Percentiles rank a stretch among this genome's conserved stretches.
These are phyloP conservation scores for Nannoperca obscura DNA, from an alignment of 2,797 vertebrate species.

Conservation along the genomic window DNA sequence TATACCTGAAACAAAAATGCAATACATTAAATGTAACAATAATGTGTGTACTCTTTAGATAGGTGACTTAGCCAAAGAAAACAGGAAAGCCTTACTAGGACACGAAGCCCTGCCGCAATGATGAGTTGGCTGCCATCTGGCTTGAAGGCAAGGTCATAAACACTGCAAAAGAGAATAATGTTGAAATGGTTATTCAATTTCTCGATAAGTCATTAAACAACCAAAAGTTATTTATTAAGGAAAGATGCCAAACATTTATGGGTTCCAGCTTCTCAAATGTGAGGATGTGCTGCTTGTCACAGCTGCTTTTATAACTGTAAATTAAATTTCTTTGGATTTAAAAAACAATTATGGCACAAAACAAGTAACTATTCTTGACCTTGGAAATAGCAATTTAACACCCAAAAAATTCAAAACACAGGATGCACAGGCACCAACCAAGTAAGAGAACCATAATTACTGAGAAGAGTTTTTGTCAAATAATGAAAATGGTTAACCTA, in stretches of 20 bases:
- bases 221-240: neutral
- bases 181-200: neutral
- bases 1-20: constrained; percentile 88
- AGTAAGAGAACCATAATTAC: neutral
- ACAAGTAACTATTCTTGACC: neutral
- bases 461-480: neutral
- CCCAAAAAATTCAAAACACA: neutral
- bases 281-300: neutral
- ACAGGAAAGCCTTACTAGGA: constrained; percentile 88
- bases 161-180: constrained; percentile 77
- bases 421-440: neutral
- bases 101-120: constrained; percentile 94
- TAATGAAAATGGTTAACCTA: neutral
- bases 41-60: constrained; percentile 10
- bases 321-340: neutral
- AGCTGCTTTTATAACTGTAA: neutral
- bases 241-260: neutral
- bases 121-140: constrained; percentile 97
- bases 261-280: neutral
- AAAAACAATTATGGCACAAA: neutral
- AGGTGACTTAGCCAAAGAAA: constrained; percentile 11
- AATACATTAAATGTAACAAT: constrained; percentile 2
- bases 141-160: constrained; percentile 97
- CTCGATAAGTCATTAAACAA: neutral
- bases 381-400: neutral